Evolutionary conservation across 2,888 invertebrate species (phyloP).

Genomic region (Orgyia antiqua): DNA sequence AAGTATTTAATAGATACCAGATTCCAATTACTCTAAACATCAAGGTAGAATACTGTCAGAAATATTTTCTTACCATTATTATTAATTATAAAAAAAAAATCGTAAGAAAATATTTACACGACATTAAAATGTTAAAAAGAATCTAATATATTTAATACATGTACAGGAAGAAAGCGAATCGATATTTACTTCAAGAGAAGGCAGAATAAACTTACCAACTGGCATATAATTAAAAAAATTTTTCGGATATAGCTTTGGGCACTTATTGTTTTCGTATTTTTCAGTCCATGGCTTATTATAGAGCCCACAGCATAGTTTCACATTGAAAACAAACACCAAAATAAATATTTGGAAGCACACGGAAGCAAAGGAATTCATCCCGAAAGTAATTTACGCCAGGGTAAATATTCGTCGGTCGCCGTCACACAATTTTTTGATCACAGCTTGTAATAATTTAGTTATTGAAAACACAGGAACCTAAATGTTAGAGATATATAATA

Average conservation of each 20-base stretch:
- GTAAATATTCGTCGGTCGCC: conserved; percentile 12
- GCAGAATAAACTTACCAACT: conserved; percentile 61
- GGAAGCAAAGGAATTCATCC: conserved; percentile 28
- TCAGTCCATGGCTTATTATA: conserved; percentile 68
- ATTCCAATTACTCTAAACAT: no score
- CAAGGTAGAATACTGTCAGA: no score
- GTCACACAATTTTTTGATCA: not conserved
- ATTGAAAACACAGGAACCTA: conserved; percentile 37
- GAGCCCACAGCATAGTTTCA: conserved; percentile 46
- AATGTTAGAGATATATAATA: conserved; percentile 31
- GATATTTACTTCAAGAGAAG: no score
- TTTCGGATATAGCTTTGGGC: conserved; percentile 74
- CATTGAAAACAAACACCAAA: conserved; percentile 39
- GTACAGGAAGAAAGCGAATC: no score
- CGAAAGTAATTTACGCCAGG: not conserved
- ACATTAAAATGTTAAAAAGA: no score
- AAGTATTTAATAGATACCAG: no score
- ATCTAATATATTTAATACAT: no score
- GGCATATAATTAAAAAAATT: conserved; percentile 77
- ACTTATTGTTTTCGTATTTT: conserved; percentile 70
- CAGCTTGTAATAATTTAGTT: conserved; percentile 14
- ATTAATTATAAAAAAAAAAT: no score
- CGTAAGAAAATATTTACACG: no score
- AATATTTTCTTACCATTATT: no score
- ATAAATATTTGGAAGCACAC: conserved; percentile 33